Evolutionary conservation across 2,888 invertebrate species (phyloP).

Genomic region (Saturnia japonica): DNA sequence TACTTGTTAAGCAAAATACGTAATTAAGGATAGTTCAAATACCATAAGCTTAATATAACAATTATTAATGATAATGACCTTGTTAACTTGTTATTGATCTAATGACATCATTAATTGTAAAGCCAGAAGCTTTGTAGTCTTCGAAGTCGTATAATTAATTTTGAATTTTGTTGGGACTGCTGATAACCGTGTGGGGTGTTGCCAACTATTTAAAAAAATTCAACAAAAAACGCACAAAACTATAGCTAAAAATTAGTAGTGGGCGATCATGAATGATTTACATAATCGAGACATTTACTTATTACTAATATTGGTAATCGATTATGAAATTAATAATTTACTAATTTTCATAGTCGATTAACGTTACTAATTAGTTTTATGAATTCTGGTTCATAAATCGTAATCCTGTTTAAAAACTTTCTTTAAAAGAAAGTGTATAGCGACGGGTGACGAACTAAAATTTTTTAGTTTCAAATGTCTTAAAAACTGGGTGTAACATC

Average conservation of each 20-base stretch:
- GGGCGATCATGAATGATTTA: too few species aligned
- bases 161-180: background rate
- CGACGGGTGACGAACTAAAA: too few species aligned
- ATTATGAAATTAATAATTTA: too few species aligned
- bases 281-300: too few species aligned
- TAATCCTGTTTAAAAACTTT: too few species aligned
- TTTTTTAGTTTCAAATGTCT: too few species aligned
- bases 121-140: background rate
- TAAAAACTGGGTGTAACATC: background rate
- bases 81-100: background rate
- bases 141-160: background rate
- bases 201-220: background rate
- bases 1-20: too few species aligned
- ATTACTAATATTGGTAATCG: too few species aligned
- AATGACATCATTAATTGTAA: background rate
- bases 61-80: background rate
- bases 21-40: background rate
- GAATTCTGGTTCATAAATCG: too few species aligned
- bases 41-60: background rate
- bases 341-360: too few species aligned
- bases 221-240: background rate
- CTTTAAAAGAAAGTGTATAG: too few species aligned
- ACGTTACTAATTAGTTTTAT: too few species aligned
- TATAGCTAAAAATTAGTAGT: background rate
- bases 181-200: background rate